Conservation (phyloP, 1,140 invertebrate species). For the Meloidogyne hapla region DNA sequence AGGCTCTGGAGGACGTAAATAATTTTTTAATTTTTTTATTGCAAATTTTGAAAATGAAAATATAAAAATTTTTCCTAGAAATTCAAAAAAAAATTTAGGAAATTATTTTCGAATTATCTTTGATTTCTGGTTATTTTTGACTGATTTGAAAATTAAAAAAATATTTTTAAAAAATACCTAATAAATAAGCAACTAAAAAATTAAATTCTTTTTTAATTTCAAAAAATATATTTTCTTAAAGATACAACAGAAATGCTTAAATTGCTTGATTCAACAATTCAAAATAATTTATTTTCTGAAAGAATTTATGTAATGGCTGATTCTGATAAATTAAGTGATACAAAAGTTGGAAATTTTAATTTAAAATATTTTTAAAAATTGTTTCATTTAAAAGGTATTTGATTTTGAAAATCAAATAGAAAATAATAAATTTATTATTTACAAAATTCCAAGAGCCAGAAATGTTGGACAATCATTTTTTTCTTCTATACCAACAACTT, state of each 20-base stretch:
- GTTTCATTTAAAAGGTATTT: slow-evolving; percentile 31
- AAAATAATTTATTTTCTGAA: slow-evolving; percentile 27
- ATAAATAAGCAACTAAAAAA: no score
- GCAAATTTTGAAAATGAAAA: no score
- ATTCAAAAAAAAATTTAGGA: no score
- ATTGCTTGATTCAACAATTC: slow-evolving; percentile 68
- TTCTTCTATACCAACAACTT: slow-evolving; percentile 61
- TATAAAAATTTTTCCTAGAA: no score
- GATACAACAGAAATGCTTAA: slow-evolving; percentile 83
- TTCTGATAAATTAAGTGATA: slow-evolving; percentile 51
- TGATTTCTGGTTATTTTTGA: no score
- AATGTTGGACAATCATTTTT: slow-evolving; percentile 82
- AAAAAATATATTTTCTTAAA: background rate
- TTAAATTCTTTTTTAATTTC: background rate
- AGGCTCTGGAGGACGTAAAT: background rate
- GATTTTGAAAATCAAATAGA: slow-evolving; percentile 29
- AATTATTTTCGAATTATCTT: no score
- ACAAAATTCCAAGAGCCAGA: slow-evolving; percentile 77
- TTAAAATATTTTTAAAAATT: background rate
- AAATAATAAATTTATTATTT: slow-evolving; percentile 67
- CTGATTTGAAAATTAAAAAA: no score
- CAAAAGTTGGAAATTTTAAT: slow-evolving; percentile 21
- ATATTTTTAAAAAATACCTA: no score
- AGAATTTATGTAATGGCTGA: slow-evolving; percentile 75
- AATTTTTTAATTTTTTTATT: background rate